Conservation (phyloP, 2,113 vertebrate species). For the Mastomys natalensis region DNA sequence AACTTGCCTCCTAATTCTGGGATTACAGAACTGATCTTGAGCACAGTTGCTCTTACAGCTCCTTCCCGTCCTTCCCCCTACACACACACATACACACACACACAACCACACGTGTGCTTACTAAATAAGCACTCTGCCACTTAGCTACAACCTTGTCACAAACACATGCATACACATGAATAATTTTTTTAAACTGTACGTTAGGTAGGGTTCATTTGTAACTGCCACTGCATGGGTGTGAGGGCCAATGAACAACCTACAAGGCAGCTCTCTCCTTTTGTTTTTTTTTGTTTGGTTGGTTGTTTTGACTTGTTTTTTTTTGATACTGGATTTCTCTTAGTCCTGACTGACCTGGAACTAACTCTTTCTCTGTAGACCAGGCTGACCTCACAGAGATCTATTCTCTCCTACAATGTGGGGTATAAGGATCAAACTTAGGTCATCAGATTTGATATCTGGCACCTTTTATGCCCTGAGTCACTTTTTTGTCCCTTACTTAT, state of each 20-base stretch:
- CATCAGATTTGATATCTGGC: not conserved
- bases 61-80: not conserved
- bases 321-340: not conserved
- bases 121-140: not conserved
- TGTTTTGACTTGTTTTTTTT: no score
- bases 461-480: not conserved
- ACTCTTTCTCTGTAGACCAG: not conserved
- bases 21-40: not conserved
- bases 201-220: not conserved
- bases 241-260: not conserved
- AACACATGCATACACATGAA: not conserved
- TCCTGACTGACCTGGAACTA: not conserved
- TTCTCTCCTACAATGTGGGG: not conserved
- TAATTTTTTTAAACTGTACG: not conserved
- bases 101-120: not conserved
- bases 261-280: not conserved
- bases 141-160: not conserved
- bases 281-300: not conserved
- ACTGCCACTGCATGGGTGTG: not conserved
- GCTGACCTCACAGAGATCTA: not conserved
- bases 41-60: not conserved
- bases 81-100: not conserved
- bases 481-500: not conserved
- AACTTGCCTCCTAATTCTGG: not conserved
- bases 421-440: not conserved